Percentiles rank a stretch among this genome's conserved stretches.
phyloP scores from a whole-genome alignment of 2,888 invertebrate genomes.

The Helicoverpa assulta region DNA sequence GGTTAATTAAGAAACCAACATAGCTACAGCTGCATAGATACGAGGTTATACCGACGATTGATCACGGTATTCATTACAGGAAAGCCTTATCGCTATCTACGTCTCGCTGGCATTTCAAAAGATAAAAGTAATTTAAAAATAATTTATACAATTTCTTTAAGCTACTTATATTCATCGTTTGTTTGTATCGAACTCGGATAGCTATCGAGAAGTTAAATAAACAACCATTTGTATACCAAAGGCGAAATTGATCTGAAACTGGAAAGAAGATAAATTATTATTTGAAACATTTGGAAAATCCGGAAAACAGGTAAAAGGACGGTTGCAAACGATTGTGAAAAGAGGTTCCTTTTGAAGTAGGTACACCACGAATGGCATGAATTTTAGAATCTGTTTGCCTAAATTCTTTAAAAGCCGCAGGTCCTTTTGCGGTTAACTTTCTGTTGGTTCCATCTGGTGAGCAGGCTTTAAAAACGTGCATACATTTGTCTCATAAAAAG shows the following conservation, averaged over 20 bases:
- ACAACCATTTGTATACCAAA: slow-evolving; percentile 8
- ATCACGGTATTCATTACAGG: slow-evolving; percentile 24
- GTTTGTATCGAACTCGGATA: slow-evolving; percentile 16
- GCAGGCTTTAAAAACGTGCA: slow-evolving; percentile 56
- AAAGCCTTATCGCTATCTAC: slow-evolving; percentile 7
- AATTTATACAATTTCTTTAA: slow-evolving; percentile 15
- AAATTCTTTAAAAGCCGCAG: slow-evolving; percentile 45
- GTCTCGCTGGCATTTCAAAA: slow-evolving; percentile 19
- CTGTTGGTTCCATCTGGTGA: slow-evolving; percentile 52
- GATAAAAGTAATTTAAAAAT: slow-evolving; percentile 20
- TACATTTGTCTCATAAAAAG: slow-evolving; percentile 65
- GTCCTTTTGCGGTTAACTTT: slow-evolving; percentile 44
- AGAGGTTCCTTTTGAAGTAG: slow-evolving; percentile 32
- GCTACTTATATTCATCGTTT: slow-evolving; percentile 17
- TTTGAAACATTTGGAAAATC: slow-evolving; percentile 34
- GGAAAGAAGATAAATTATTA: slow-evolving; percentile 10
- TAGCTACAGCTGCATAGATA: slow-evolving; percentile 5
- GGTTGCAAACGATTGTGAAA: slow-evolving; percentile 25
- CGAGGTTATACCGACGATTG: slow-evolving; percentile 8
- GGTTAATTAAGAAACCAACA: slow-evolving; percentile 52
- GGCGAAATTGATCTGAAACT: slow-evolving; percentile 17
- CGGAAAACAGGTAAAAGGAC: slow-evolving; percentile 36
- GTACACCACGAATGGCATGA: slow-evolving; percentile 21
- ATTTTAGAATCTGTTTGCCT: slow-evolving; percentile 31
- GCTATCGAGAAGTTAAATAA: neutral